Evolutionary conservation across 92 coral and sea anemone genomes (phyloP).

Genomic region (Plumapathes pennacea): DNA sequence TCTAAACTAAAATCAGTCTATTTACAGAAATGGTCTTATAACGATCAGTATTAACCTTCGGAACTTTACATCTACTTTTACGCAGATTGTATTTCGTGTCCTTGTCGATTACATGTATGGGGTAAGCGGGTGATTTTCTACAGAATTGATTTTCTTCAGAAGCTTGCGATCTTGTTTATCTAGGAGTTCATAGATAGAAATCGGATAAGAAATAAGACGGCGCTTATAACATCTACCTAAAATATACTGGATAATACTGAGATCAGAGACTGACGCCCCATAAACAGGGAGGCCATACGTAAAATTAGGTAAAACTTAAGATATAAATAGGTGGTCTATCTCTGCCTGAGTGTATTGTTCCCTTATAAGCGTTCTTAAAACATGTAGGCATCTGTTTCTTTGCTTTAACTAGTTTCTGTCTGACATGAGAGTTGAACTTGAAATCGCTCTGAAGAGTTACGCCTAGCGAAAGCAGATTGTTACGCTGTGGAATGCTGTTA

Average conservation of each 20-base stretch:
- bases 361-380: no score
- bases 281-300: constrained; percentile 45
- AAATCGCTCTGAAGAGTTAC: constrained; percentile 35
- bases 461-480: constrained; percentile 19
- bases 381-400: no score
- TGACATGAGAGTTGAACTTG: constrained; percentile 14
- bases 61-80: no score
- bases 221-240: constrained; percentile 40
- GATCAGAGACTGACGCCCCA: constrained; percentile 40
- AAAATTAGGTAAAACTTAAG: constrained; percentile 37
- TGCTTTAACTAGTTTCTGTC: constrained; percentile 20
- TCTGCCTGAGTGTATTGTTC: no score
- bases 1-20: no score
- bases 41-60: no score
- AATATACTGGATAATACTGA: constrained; percentile 25
- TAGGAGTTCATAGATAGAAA: constrained; percentile 11
- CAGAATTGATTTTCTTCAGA: no score
- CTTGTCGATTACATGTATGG: no score
- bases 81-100: no score
- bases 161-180: constrained; percentile 22
- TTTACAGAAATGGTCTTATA: no score
- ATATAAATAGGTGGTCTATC: constrained; percentile 27
- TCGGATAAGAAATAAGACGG: constrained; percentile 11
- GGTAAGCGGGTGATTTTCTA: no score
- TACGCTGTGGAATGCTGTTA: constrained; percentile 31